Conservation (phyloP, 2,888 invertebrate species). For the Strigamia transsilvanica region DNA sequence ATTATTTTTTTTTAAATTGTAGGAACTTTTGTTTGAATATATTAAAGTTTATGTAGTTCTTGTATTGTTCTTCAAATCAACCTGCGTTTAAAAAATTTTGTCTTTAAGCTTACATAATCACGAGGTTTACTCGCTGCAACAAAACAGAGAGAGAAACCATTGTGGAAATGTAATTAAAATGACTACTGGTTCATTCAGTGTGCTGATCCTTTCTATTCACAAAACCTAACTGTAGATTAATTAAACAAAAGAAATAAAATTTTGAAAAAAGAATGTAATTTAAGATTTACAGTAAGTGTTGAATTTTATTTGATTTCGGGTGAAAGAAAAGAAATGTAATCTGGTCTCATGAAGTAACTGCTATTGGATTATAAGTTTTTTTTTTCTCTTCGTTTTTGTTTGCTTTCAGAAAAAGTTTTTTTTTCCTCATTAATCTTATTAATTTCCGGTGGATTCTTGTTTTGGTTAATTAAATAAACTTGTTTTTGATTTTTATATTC, state of each 20-base stretch:
- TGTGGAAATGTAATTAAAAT: slow-evolving; percentile 43
- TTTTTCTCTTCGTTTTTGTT: not conserved
- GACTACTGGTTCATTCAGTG: slow-evolving; percentile 44
- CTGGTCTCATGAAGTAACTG: slow-evolving; percentile 31
- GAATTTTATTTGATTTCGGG: slow-evolving; percentile 29
- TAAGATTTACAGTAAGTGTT: too few relatives aligned
- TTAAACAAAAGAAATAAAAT: slow-evolving; percentile 41
- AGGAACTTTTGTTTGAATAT: slow-evolving; percentile 5
- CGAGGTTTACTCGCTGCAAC: slow-evolving; percentile 9
- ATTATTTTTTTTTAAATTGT: not conserved
- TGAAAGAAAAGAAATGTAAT: slow-evolving; percentile 39
- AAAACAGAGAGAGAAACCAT: slow-evolving; percentile 8
- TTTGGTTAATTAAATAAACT: too few relatives aligned
- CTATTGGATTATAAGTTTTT: slow-evolving; percentile 35
- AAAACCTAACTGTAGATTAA: slow-evolving; percentile 35
- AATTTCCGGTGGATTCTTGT: too few relatives aligned
- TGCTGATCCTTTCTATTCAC: not conserved
- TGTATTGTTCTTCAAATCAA: not conserved
- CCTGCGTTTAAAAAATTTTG: not conserved
- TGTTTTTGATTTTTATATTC: too few relatives aligned
- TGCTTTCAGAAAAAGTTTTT: not conserved
- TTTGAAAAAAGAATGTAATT: not conserved
- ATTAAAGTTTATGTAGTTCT: not conserved
- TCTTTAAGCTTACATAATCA: not conserved
- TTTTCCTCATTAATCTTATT: not conserved